These are phyloP conservation scores for Frankliniella fusca DNA, from an alignment of 2,888 invertebrate genomes.

Conservation along the genomic window DNA sequence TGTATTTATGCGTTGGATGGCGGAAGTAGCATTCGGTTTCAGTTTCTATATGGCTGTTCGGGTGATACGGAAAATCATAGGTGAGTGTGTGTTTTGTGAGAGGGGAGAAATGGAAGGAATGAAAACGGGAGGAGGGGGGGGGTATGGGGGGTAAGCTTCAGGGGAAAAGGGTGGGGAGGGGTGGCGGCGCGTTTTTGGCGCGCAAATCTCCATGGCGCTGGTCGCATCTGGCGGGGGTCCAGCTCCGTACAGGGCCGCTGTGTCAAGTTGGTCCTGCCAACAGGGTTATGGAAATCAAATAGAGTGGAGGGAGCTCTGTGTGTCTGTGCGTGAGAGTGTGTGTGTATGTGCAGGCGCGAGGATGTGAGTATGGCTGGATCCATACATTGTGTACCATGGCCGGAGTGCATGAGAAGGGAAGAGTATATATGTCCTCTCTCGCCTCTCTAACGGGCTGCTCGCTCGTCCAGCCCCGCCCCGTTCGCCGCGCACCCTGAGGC, in stretches of 20 bases:
- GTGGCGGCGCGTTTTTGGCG: neutral
- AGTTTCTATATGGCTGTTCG: too few species aligned
- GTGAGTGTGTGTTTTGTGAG: too few species aligned
- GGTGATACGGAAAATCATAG: too few species aligned
- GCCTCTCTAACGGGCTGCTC: neutral
- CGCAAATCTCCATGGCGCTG: neutral
- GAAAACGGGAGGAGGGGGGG: too few species aligned
- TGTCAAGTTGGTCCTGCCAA: neutral
- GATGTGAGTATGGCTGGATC: neutral
- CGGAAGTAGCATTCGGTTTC: too few species aligned
- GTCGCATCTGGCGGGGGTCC: neutral
- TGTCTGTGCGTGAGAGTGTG: neutral
- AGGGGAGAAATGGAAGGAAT: too few species aligned
- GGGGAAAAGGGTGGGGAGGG: neutral
- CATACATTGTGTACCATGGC: too few species aligned
- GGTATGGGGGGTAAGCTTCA: too few species aligned
- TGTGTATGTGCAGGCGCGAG: neutral
- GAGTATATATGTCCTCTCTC: too few species aligned
- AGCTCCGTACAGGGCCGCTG: neutral
- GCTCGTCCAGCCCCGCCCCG: neutral
- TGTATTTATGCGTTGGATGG: too few species aligned
- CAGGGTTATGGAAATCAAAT: slow-evolving; percentile 1
- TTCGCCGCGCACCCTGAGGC: too few species aligned
- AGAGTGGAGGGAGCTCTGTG: neutral
- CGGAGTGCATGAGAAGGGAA: too few species aligned